A percentile compares a stretch with the other conserved stretches of the same genome.
Evolutionary conservation across 1,140 invertebrate genomes (phyloP).

Genomic region (Eubasilissa regina): DNA sequence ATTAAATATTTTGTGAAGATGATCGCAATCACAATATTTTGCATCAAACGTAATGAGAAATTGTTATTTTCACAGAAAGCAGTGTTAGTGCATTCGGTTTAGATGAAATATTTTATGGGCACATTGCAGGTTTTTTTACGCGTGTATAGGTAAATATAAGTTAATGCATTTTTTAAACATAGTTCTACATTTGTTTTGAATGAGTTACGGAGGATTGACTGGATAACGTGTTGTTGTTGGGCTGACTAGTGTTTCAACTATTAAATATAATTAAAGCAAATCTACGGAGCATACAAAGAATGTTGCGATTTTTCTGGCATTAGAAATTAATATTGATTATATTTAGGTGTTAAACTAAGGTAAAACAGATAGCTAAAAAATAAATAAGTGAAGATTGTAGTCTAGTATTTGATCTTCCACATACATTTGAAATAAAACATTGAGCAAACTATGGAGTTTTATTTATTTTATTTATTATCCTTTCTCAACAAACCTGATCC

Average conservation of each 20-base stretch:
- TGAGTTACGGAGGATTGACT: slow-evolving; percentile 29
- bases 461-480: no score
- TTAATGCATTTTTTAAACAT: slow-evolving; percentile 40
- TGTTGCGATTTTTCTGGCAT: slow-evolving; percentile 41
- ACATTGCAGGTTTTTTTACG: slow-evolving; percentile 1
- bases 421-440: slow-evolving; percentile 57
- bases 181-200: slow-evolving; percentile 35
- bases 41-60: neutral
- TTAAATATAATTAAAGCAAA: slow-evolving; percentile 44
- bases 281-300: slow-evolving; percentile 26
- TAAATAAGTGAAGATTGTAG: slow-evolving; percentile 53
- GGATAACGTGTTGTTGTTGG: slow-evolving; percentile 23
- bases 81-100: neutral
- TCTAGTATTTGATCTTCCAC: slow-evolving; percentile 57
- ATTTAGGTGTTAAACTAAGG: slow-evolving; percentile 48
- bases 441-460: slow-evolving; percentile 41
- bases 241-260: slow-evolving; percentile 47
- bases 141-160: slow-evolving; percentile 11
- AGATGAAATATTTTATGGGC: neutral
- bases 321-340: slow-evolving; percentile 53
- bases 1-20: neutral
- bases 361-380: slow-evolving; percentile 51
- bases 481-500: no score
- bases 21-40: neutral
- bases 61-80: no score